Conservation (phyloP, 1,140 invertebrate species). For the Hormaphis cornu region DNA sequence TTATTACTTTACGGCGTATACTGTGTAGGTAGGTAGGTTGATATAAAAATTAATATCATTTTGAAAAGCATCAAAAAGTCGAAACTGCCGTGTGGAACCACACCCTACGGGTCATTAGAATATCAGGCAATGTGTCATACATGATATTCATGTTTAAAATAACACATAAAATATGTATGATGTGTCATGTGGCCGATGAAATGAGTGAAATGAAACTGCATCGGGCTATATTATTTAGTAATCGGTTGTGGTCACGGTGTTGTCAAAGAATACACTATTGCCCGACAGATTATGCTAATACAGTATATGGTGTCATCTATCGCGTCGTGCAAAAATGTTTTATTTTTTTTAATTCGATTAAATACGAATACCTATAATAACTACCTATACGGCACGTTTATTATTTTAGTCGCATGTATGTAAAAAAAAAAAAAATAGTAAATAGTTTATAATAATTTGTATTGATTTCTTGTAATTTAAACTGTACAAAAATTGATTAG, state of each 20-base stretch:
- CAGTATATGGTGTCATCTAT: neutral
- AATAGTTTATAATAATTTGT: no score
- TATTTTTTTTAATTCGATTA: no score
- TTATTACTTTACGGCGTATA: conserved; percentile 29
- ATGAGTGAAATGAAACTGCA: conserved; percentile 23
- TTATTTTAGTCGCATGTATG: no score
- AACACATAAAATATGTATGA: conserved; percentile 30
- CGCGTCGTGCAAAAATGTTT: neutral
- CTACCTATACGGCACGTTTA: no score
- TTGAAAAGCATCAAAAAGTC: conserved; percentile 13
- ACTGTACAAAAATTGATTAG: no score
- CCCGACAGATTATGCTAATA: neutral
- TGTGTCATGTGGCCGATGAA: conserved; percentile 16
- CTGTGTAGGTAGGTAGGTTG: neutral
- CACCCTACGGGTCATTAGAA: conserved; percentile 29
- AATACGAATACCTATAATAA: no score
- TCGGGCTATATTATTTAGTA: neutral
- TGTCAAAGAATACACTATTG: conserved; percentile 29
- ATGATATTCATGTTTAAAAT: conserved; percentile 23
- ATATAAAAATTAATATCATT: conserved; percentile 29
- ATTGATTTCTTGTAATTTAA: no score
- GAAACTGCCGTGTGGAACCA: conserved; percentile 4
- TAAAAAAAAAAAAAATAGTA: no score
- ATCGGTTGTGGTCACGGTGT: conserved; percentile 29
- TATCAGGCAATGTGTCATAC: conserved; percentile 29